Evolutionary conservation across 2,797 vertebrate genomes (phyloP), one percentile per base, ranked within the genome.

Genomic region (Danionella dracula): DNA sequence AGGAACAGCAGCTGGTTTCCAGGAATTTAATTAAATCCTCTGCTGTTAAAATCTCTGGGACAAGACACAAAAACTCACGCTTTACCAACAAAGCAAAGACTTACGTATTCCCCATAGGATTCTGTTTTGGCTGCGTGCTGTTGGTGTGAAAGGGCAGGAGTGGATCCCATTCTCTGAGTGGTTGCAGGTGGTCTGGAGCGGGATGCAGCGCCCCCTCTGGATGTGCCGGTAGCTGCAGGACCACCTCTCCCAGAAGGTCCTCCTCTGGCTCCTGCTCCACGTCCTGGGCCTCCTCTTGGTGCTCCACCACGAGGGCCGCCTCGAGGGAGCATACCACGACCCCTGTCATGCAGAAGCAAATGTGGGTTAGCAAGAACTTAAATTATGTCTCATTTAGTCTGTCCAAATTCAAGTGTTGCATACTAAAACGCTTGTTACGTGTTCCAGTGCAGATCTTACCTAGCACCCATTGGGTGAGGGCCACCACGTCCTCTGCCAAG

Each of bases 101-200:
- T 90, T 85, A 97, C 96, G 73, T 97, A 99, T 79, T 97, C 95
- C 20, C 96, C 94, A 1, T 99, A 98, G 58, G 82, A 78, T 13
- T 98, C 95, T 1, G 90, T 80, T 20, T 92, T 93, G 1, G 86
- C 80, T 38, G 93, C 91, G n/a, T 61, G 85, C 7, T 86, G 86
- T 61, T 89, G 89, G 68, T 73, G 92, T 77, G 72, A 92, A 83
- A 79, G 89, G 78, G 79, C 81, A 0, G 81, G 13, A 10, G 86
- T 63, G 0, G 89, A 89, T 1, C 89, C 89, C 90, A 97, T 97
- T 78, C 95, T 93, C 56, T 91, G 92, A 20, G 93, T 84, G 2
- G 81, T 70, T 0, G 92, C 44, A 15, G 92, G 92, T 4, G 93
- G 93, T 29, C 95, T 91, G 1, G 93, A 92, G 45, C 96, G 89